Evolutionary conservation across 2,113 vertebrate species (phyloP), one percentile per base, ranked within the genome.

Genomic region (Spheniscus mendiculus): DNA sequence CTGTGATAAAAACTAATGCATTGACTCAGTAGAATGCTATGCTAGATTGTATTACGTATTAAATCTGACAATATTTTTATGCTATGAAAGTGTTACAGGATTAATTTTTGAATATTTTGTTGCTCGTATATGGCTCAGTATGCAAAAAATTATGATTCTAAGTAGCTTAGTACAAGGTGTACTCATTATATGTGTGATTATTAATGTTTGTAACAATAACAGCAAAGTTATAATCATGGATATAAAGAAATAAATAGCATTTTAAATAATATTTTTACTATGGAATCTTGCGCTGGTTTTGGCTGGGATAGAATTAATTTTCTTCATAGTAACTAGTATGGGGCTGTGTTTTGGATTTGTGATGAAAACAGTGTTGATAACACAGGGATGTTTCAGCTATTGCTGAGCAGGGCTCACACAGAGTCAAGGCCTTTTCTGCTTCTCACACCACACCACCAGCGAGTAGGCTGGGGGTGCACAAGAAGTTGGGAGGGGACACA

Each of bases 31-130:
- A 62, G 17, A 90, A 62, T 55, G 14, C 34, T 73, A 27, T 65
- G 32, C 25, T 82, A 11, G 40, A 85, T 85, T 76, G 22, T 32
- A 73, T 92, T 80, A 34, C 1, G 1, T 50, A 50, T 89, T 90
- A 86, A 66, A 94, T 89, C 53, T 77, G 59, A 61, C 38, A 87
- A 50, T 1, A 70, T 73, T 83, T 89, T 95, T 49, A 77, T 0
- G 1, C 15, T 58, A 32, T 36, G 30, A 71, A 38, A 67, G 9
- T 61, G n/a, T 66, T 88, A 56, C 8, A 65, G 79, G 36, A 65
- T n/a, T 94, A 82, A 71, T 66, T 93, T 65, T 82, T 9, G 18
- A 90, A 62, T 59, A 74, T 34, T 92, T 83, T 56, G 5, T 69
- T 72, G 19, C 38, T 83, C 4, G 1, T 76, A 52, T 61, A 26